Percentiles rank a stretch among this genome's conserved stretches.
Evolutionary conservation across 2,888 invertebrate genomes (phyloP).

Genomic region (Chrysolina americana): DNA sequence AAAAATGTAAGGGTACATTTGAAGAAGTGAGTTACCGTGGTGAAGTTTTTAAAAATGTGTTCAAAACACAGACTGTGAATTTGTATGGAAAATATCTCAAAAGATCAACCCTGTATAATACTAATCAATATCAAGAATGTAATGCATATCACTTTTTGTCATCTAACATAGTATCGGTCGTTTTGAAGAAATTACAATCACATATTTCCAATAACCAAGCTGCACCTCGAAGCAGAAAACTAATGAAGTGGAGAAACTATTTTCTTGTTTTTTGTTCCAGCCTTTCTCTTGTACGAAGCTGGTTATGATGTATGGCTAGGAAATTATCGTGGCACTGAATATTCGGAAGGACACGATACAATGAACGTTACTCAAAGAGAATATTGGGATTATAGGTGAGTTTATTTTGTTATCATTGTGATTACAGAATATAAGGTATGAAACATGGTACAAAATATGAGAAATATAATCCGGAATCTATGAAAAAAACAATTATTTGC

Average conservation of each 20-base stretch:
- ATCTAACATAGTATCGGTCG: not conserved
- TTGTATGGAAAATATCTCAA: too few species aligned
- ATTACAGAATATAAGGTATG: too few species aligned
- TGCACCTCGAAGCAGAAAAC: not conserved
- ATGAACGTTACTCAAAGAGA: slow-evolving; percentile 60
- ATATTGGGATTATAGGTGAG: slow-evolving; percentile 65
- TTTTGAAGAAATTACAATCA: not conserved
- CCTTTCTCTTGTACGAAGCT: slow-evolving; percentile 70
- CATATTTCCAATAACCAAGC: not conserved
- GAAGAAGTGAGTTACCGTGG: too few species aligned
- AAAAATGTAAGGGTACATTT: too few species aligned
- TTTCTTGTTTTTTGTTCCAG: slow-evolving; percentile 51
- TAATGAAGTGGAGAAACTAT: not conserved
- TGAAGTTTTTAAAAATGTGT: too few species aligned
- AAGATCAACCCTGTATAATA: too few species aligned
- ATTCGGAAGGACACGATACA: slow-evolving; percentile 63
- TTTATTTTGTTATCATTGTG: slow-evolving; percentile 2
- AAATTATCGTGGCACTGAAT: slow-evolving; percentile 67
- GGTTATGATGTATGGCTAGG: slow-evolving; percentile 74
- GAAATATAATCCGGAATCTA: too few species aligned
- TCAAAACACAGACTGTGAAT: too few species aligned
- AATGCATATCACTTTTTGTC: not conserved
- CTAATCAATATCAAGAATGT: too few species aligned
- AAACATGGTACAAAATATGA: too few species aligned
- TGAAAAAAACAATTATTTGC: too few species aligned